Evolutionary conservation across 2,888 invertebrate species (phyloP), one percentile per base, ranked within the genome.

Genomic region (Leucophenga maculata): DNA sequence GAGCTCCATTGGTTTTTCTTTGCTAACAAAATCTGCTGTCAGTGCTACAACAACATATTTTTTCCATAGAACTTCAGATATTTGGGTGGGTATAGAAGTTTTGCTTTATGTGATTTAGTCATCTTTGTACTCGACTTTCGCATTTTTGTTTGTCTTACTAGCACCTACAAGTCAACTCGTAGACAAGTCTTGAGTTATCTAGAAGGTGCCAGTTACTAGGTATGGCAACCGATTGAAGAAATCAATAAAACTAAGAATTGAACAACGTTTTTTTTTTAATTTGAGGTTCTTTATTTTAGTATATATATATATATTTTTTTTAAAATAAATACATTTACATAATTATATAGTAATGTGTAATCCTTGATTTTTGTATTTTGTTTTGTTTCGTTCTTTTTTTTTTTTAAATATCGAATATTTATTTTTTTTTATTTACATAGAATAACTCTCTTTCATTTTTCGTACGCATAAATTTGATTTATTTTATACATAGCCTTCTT

Each of bases 261-360:
- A 54, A 71, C 69, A 73, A 75, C 72, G 70, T 75, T 68, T 73
- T 74, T 62, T 75, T 68, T 73, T 74, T 62, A 48, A 71, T 70
- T 75, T 69, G 70, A 55, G 26, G 22, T 14, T 69, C 22, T 69
- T 65, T 65, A 65, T 71, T 73, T 55, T 67, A 73, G 74, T 70
- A 70, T 73, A 69, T 78, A 72, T 73, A 69, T 78, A 72, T 83
- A 72, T 68, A 77, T 76, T 77, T 73, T 75, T 67, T 39, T 72
- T 74, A 57, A 65, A 72, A 71, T 70, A 69, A 70, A 68, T 68
- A 74, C 67, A 74, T 70, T 64, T 57, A 64, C 16, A 44, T 68
- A 16, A 44, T 55, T 48, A 44, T 71, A 18, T 16, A n/a, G 4
- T 13, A 9, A 39, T 52, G 26, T 20, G 52, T 39, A 39, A 39